Percentiles rank a stretch among this genome's conserved stretches.
Evolutionary conservation across 2,888 invertebrate species (phyloP).

Genomic region (Aspidapion aeneum): DNA sequence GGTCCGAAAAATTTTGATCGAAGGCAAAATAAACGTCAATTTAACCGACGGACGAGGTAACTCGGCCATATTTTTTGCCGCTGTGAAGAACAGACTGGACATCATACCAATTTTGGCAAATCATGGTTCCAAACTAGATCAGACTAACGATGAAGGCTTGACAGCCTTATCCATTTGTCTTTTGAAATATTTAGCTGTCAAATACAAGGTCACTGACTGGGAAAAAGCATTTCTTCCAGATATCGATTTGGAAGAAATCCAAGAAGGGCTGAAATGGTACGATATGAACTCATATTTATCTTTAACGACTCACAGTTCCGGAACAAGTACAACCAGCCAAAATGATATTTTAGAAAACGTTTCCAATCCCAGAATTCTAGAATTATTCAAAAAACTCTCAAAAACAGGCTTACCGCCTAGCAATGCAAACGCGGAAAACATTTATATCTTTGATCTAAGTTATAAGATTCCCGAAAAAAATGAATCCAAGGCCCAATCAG

Average conservation of each 20-base stretch:
- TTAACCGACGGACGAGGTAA: slow-evolving; percentile 54
- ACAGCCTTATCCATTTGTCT: slow-evolving; percentile 51
- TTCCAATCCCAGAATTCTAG: slow-evolving; percentile 9
- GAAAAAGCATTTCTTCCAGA: slow-evolving; percentile 51
- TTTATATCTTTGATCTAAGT: slow-evolving; percentile 17
- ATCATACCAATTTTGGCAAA: slow-evolving; percentile 48
- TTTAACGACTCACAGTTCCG: slow-evolving; percentile 7
- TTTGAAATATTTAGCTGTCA: slow-evolving; percentile 44
- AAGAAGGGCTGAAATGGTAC: slow-evolving; percentile 43
- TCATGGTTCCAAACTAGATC: slow-evolving; percentile 52
- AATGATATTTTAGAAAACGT: slow-evolving; percentile 3
- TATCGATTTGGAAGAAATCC: slow-evolving; percentile 59
- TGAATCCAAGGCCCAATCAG: not conserved
- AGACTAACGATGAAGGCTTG: slow-evolving; percentile 54
- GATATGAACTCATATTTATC: slow-evolving; percentile 32
- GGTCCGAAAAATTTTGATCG: slow-evolving; percentile 44
- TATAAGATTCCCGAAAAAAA: not conserved
- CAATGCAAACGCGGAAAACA: not conserved
- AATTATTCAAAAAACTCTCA: slow-evolving; percentile 6
- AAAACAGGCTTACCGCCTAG: not conserved
- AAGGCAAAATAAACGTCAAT: slow-evolving; percentile 49
- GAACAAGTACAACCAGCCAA: slow-evolving; percentile 7
- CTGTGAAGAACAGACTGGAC: slow-evolving; percentile 48
- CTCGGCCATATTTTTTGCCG: slow-evolving; percentile 54
- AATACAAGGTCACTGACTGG: slow-evolving; percentile 35